Conservation (phyloP, 64 coral and sea anemone species). For the Pocillopora damicornis region DNA sequence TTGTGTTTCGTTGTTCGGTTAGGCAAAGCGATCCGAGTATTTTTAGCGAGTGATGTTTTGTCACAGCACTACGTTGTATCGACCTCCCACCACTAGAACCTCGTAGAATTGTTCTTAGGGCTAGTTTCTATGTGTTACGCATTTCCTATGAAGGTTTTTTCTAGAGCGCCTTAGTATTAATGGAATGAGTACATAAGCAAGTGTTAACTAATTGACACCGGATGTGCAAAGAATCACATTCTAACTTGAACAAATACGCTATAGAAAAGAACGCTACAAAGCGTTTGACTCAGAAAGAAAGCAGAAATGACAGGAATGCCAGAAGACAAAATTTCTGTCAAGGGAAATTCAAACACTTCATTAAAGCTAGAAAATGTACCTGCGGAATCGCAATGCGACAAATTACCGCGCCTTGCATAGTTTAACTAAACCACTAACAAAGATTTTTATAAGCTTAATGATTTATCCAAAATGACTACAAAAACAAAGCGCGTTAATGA, state of each 20-base stretch:
- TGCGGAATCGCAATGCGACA: neutral
- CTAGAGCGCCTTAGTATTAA: conserved; percentile 6
- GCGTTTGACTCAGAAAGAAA: neutral
- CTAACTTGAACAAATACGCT: conserved; percentile 18
- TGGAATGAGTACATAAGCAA: conserved; percentile 18
- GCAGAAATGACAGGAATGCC: neutral
- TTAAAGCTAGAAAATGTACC: neutral
- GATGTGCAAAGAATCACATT: conserved; percentile 30
- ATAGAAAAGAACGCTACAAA: neutral
- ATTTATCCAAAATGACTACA: conserved; percentile 12
- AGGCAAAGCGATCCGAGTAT: neutral
- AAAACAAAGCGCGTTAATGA: conserved; percentile 1
- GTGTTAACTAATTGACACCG: conserved; percentile 29
- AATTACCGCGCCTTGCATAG: neutral
- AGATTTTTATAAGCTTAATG: conserved; percentile 27
- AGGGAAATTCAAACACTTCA: neutral
- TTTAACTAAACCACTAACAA: conserved; percentile 1
- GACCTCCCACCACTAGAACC: neutral
- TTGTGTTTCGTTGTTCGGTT: neutral
- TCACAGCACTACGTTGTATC: no score
- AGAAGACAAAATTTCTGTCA: neutral
- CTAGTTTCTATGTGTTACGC: neutral
- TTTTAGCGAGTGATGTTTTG: no score
- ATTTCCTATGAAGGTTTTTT: conserved; percentile 10
- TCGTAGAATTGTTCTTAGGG: neutral